Evolutionary conservation across 1,140 invertebrate genomes (phyloP), one percentile per base, ranked within the genome.

Genomic region (Philopotamus ludificatus): DNA sequence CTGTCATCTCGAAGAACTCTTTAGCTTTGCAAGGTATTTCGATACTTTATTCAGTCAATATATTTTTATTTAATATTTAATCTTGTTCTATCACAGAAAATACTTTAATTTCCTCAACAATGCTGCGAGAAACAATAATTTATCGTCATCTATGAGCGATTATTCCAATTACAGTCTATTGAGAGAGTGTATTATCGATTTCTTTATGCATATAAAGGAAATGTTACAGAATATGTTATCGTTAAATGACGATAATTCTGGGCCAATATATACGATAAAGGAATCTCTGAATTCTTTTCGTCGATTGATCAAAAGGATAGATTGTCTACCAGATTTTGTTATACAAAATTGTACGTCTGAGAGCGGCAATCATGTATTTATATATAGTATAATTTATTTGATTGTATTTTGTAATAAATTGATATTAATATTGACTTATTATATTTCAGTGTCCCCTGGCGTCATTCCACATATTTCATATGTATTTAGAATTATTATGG

Each of bases 401-500:
- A 34, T 57, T 57, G 15, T 39, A 39, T 57, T 10, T 23, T 10
- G 20, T 45, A 3, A 18, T 45, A 59, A 3, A 57, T 23, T 22
- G 15, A 55, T 39, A 15, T 9, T 25, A 25, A 57, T 3, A 44
- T 44, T 25, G 1, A 15, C 9, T 39, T 42, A 44, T 57, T 12
- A 34, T 28, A 16, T 70, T 70, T 59, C 42, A 70, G 69, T 68
- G 66, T 55, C 3, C 50, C 12, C 51, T 68, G 21, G 69, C 63
- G 28, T 62, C 69, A 9, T 70, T 60, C 20, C 65, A 70, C 25
- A 47, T 70, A 53, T 70, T 65, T 39, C 69, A 70, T 18, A 49
- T 57, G 9, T 59, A 70, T 39, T 53, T 70, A 9, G 68, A 70
- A 39, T 58, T 70, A 1, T 60, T 60, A 9, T 70, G 68, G 68